These are phyloP conservation scores for Xerus rutilus DNA, from an alignment of 2,797 vertebrate genomes.

Conservation along the genomic window DNA sequence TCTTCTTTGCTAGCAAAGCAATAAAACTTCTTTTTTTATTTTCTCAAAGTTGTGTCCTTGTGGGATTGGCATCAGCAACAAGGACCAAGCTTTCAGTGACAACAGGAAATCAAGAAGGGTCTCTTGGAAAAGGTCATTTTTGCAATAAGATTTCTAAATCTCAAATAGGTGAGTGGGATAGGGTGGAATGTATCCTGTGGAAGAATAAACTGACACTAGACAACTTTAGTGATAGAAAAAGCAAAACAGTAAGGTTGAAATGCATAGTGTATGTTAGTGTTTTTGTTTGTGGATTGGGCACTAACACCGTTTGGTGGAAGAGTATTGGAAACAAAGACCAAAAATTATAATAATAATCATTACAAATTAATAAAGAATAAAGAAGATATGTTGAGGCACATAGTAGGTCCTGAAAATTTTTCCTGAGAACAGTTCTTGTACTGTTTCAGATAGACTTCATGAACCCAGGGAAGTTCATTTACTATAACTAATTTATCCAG, in stretches of 20 bases:
- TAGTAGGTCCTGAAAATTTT: neutral
- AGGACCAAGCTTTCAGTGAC: too few relatives aligned
- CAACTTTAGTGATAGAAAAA: neutral
- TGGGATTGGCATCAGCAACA: too few relatives aligned
- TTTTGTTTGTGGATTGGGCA: neutral
- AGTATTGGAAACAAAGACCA: slow-evolving; percentile 37
- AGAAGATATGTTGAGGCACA: neutral
- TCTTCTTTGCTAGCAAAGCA: too few relatives aligned
- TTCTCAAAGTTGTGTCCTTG: too few relatives aligned
- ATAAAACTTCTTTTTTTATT: too few relatives aligned
- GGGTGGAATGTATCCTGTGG: neutral
- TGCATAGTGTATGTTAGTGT: neutral
- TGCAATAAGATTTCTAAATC: neutral
- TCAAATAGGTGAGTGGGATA: neutral
- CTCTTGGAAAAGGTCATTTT: neutral
- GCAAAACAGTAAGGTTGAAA: neutral
- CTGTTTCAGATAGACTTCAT: neutral
- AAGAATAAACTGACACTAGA: neutral
- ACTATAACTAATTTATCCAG: neutral
- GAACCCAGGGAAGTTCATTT: neutral
- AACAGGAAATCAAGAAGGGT: neutral
- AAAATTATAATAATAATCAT: neutral
- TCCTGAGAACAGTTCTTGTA: neutral
- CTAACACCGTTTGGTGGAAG: neutral
- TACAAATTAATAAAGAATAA: neutral